Percentiles rank a stretch among this genome's conserved stretches.
Conservation (phyloP, 2,797 vertebrate genomes). For the Neosilurus mollespiculum region DNA sequence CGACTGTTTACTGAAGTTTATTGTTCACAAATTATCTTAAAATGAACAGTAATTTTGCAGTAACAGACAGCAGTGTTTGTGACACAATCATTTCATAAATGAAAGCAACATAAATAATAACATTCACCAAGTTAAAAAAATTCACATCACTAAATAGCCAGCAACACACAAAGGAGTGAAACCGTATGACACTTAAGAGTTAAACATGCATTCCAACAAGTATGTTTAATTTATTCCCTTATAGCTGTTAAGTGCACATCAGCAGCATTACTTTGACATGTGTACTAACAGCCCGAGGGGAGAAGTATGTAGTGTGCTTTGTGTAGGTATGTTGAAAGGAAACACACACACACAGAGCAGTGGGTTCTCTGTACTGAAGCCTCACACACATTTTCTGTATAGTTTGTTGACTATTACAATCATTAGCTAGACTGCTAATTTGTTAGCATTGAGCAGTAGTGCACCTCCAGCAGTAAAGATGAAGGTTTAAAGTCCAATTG, state of each 20-base stretch:
- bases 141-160: not conserved
- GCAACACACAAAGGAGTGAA: not conserved
- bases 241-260: not conserved
- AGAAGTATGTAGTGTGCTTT: not conserved
- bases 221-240: not conserved
- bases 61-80: not conserved
- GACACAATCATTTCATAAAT: not conserved
- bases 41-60: constrained; percentile 7
- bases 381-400: not conserved
- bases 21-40: not conserved
- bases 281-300: not conserved
- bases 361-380: not conserved
- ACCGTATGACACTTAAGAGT: constrained; percentile 6
- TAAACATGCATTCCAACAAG: not conserved
- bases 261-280: not conserved
- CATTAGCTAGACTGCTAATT: not conserved
- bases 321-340: not conserved
- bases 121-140: not conserved
- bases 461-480: not conserved
- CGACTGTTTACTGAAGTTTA: not conserved
- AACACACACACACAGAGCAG: not conserved
- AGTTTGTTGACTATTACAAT: not conserved
- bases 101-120: constrained; percentile 17
- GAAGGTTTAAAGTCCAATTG: not conserved
- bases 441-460: not conserved